Conservation (phyloP, 2,888 invertebrate species). For the Ferrisia virgata region DNA sequence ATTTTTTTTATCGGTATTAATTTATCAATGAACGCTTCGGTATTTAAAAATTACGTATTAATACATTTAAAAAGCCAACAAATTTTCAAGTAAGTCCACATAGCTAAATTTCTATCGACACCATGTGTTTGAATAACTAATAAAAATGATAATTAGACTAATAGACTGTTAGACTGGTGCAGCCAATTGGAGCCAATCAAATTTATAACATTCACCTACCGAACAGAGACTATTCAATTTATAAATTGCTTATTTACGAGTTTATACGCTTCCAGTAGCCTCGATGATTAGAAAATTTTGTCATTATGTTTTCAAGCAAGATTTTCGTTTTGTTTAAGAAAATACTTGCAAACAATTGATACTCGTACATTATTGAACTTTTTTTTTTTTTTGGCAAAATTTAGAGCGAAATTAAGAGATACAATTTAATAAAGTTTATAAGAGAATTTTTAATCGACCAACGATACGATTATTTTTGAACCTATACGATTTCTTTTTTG, state of each 20-base stretch:
- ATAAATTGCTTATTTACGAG: not conserved
- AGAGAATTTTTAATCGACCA: not conserved
- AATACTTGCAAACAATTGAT: no score
- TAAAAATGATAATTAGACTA: not conserved
- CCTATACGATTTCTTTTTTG: not conserved
- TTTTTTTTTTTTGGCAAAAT: no score
- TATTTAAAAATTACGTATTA: no score
- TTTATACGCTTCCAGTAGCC: not conserved
- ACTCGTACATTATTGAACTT: no score
- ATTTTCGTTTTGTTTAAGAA: no score
- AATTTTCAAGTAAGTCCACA: not conserved
- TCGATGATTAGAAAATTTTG: no score
- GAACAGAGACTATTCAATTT: not conserved
- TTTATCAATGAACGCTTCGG: not conserved
- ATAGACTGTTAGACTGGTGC: not conserved
- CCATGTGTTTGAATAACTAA: not conserved
- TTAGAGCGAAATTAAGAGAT: no score
- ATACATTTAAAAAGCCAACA: not conserved
- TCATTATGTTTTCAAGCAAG: not conserved
- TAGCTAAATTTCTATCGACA: not conserved
- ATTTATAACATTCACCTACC: not conserved
- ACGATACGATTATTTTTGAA: no score
- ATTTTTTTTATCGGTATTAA: no score
- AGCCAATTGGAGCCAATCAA: constrained; percentile 8
- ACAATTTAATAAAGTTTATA: no score